Evolutionary conservation across 2,113 vertebrate genomes (phyloP).

Genomic region (Balaeniceps rex): DNA sequence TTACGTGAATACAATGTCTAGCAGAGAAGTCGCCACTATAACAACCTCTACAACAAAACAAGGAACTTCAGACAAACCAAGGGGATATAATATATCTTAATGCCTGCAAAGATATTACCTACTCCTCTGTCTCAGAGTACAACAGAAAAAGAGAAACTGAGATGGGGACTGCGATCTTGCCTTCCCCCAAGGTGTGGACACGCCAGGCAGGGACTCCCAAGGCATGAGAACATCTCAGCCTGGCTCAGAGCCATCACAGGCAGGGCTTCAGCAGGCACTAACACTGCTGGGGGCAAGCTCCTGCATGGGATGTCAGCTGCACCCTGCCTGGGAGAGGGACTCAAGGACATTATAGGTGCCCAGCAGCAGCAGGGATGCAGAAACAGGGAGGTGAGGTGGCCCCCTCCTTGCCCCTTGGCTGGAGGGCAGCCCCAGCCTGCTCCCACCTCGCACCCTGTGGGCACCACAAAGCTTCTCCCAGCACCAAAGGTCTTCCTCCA

Average conservation of each 20-base stretch:
- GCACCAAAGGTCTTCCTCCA: neutral
- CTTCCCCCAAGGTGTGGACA: neutral
- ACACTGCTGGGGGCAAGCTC: neutral
- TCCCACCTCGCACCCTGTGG: accelerated
- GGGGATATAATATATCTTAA: neutral
- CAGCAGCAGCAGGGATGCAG: neutral
- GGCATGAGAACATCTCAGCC: neutral
- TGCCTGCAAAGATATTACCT: neutral
- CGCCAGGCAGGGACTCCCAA: neutral
- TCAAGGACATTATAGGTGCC: neutral
- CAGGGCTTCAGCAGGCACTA: neutral
- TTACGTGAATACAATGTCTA: neutral
- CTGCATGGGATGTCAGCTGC: neutral
- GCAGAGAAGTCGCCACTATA: neutral
- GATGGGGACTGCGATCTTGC: neutral
- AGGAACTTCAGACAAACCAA: neutral
- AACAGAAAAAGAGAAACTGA: neutral
- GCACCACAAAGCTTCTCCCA: neutral
- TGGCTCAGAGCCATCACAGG: neutral
- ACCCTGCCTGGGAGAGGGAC: neutral
- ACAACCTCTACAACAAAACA: neutral
- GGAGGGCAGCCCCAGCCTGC: neutral
- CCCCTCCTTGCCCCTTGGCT: neutral
- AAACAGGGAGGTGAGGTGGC: neutral
- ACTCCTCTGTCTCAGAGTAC: neutral